These are phyloP conservation scores for Promerops cafer DNA, from an alignment of 2,113 vertebrate genomes.

Conservation along the genomic window DNA sequence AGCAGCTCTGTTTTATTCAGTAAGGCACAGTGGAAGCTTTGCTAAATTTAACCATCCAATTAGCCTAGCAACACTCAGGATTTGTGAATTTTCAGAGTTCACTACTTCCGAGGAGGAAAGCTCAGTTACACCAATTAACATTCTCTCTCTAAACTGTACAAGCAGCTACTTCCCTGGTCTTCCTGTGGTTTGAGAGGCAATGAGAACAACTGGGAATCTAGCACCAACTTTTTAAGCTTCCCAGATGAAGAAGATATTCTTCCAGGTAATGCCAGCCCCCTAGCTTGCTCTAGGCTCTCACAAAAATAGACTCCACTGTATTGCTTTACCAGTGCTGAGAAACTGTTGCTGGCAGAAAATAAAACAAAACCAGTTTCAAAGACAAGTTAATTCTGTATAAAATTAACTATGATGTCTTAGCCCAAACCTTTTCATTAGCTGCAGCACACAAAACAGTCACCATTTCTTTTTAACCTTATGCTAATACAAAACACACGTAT, in stretches of 20 bases:
- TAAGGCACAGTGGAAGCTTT: neutral
- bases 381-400: slow-evolving; percentile 24
- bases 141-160: neutral
- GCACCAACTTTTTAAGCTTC: neutral
- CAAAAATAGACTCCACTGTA: neutral
- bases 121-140: neutral
- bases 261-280: neutral
- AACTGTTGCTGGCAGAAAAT: slow-evolving; percentile 22
- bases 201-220: neutral
- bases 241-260: neutral
- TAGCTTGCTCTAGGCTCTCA: neutral
- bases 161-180: neutral
- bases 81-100: slow-evolving; percentile 19
- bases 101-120: neutral
- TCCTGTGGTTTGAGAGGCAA: neutral
- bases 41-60: slow-evolving; percentile 48
- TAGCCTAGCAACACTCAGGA: neutral
- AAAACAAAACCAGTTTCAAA: slow-evolving; percentile 32
- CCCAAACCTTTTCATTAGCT: slow-evolving; percentile 2
- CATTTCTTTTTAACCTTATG: slow-evolving; percentile 1
- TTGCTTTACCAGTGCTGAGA: neutral
- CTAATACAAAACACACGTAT: neutral
- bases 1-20: neutral
- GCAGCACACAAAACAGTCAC: neutral
- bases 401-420: neutral